A percentile compares a stretch with the other conserved stretches of the same genome.
phyloP scores from a whole-genome alignment of 1,140 invertebrate species.

The Neodiprion lecontei region DNA sequence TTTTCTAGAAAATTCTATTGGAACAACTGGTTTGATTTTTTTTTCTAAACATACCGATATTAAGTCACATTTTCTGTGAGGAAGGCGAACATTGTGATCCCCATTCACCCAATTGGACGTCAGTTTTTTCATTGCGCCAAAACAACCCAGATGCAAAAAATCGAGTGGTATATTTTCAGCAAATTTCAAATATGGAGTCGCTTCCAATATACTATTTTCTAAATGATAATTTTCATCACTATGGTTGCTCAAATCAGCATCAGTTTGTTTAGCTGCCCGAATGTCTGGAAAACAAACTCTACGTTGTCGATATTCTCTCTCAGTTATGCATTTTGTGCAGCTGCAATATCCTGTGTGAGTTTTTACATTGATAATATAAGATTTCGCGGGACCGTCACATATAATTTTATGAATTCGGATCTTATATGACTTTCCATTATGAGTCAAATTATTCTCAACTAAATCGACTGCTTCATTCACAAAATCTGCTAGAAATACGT shows the following conservation, averaged over 20 bases:
- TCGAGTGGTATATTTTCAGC: conserved; percentile 34
- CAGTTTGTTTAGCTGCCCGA: conserved; percentile 14
- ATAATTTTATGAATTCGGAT: not conserved
- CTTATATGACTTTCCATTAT: not conserved
- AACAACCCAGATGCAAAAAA: conserved; percentile 37
- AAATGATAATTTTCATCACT: conserved; percentile 22
- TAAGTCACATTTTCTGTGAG: not conserved
- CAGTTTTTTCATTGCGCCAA: conserved; percentile 38
- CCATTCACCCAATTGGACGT: conserved; percentile 27
- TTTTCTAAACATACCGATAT: not conserved
- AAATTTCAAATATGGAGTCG: conserved; percentile 24
- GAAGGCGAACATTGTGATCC: not conserved
- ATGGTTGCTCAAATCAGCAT: conserved; percentile 20
- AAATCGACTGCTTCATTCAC: too few species aligned
- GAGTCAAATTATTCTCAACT: too few species aligned
- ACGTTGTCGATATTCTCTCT: conserved; percentile 19
- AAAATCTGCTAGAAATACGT: too few species aligned
- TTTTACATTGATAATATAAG: not conserved
- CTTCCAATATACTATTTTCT: conserved; percentile 18
- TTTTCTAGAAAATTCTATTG: conserved; percentile 39
- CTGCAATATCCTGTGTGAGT: not conserved
- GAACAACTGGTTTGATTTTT: conserved; percentile 19
- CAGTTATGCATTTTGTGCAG: conserved; percentile 1
- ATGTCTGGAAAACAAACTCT: conserved; percentile 21
- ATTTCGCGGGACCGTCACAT: conserved; percentile 10